Conservation (phyloP, 2,797 vertebrate species). For the Aselliscus stoliczkanus region DNA sequence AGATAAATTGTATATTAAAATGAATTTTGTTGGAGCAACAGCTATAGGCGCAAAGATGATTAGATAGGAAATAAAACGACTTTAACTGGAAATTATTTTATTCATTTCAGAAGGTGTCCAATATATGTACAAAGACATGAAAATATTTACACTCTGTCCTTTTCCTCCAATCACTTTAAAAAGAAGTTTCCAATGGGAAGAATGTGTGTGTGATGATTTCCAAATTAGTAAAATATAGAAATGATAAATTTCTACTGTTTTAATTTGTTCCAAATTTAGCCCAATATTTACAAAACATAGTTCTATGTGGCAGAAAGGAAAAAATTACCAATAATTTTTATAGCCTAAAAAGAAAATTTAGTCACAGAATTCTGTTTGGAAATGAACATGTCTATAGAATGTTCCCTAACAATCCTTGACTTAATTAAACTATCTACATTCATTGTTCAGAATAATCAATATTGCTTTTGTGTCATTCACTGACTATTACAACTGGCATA, state of each 20-base stretch:
- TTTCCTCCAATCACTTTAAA: conserved; percentile 44
- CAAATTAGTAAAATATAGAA: conserved; percentile 63
- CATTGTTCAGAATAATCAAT: neutral
- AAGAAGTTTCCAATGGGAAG: conserved; percentile 55
- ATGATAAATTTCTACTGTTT: conserved; percentile 65
- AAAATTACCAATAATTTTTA: conserved; percentile 22
- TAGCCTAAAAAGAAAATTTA: neutral
- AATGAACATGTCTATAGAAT: neutral
- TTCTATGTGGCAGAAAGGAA: conserved; percentile 39
- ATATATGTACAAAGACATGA: neutral
- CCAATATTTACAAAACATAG: conserved; percentile 19
- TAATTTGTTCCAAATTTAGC: conserved; percentile 51
- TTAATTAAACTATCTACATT: neutral
- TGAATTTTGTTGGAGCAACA: neutral
- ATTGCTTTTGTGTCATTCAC: neutral
- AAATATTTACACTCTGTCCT: neutral
- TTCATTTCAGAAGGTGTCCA: neutral
- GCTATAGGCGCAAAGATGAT: neutral
- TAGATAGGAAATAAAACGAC: neutral
- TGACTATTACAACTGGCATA: neutral
- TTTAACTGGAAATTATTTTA: neutral
- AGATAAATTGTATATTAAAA: neutral
- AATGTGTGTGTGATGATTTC: conserved; percentile 10
- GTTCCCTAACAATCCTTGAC: neutral
- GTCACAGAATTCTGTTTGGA: neutral